Percentiles rank a stretch among this genome's conserved stretches.
These are phyloP conservation scores for Dendrolimus kikuchii DNA, from an alignment of 1,140 invertebrate genomes.

Conservation along the genomic window DNA sequence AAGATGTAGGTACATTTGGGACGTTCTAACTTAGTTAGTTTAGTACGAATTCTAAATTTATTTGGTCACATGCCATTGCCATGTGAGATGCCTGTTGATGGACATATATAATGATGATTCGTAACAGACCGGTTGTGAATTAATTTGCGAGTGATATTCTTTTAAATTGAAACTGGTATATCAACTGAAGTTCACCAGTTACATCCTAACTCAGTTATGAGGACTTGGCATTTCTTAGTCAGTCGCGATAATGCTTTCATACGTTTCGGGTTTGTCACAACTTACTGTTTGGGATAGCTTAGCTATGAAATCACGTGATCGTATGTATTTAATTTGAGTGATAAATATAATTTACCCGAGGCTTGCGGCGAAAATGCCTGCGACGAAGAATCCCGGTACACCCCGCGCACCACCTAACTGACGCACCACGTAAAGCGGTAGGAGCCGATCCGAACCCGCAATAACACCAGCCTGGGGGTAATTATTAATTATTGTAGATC, in stretches of 20 bases:
- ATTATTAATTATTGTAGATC: background rate
- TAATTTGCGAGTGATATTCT: slow-evolving; percentile 6
- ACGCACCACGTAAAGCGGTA: slow-evolving; percentile 88
- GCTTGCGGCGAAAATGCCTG: slow-evolving; percentile 82
- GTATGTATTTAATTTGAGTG: too few relatives aligned
- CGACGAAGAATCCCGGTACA: slow-evolving; percentile 90
- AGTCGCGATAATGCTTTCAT: slow-evolving; percentile 30
- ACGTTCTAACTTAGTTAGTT: too few relatives aligned
- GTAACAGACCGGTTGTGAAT: slow-evolving; percentile 1
- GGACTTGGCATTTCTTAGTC: slow-evolving; percentile 22
- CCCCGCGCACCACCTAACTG: slow-evolving; percentile 80
- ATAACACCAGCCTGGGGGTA: slow-evolving; percentile 72
- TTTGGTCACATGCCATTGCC: too few relatives aligned
- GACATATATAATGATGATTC: too few relatives aligned
- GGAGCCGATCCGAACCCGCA: slow-evolving; percentile 77
- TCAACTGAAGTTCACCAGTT: slow-evolving; percentile 50
- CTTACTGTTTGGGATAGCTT: background rate
- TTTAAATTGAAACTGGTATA: slow-evolving; percentile 54
- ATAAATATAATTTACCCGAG: slow-evolving; percentile 72
- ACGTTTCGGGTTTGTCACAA: slow-evolving; percentile 14
- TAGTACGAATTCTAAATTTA: too few relatives aligned
- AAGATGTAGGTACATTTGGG: too few relatives aligned
- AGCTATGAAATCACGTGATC: too few relatives aligned
- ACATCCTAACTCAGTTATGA: slow-evolving; percentile 31
- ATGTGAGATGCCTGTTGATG: too few relatives aligned